Base-by-base conservation (phyloP, 35 echinoderm and acorn worm genomes). In the Apostichopus californicus region DNA sequence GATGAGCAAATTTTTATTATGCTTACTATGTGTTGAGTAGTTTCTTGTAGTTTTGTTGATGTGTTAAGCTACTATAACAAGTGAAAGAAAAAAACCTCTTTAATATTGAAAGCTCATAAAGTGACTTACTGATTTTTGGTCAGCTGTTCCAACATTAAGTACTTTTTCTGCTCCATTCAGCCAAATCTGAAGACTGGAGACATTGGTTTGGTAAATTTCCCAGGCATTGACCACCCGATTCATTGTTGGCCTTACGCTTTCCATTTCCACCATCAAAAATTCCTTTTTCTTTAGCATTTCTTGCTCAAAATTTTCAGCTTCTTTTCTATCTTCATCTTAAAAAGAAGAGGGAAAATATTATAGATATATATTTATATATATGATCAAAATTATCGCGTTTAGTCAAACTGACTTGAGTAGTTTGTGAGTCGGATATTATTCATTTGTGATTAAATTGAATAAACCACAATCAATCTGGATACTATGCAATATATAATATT, bases 251-350 rank as follows among this genome's bases (percentile, higher is more conserved):
- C 86, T 79, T 10, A 96, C 95, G 78, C 92, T 92, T 6, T 92
- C 86, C 58, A 98, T 86, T 87, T 98, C 97, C 6, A 98, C 95
- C 5, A 91, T 94, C 83, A 98, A 78, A 78, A 91, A 89, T 14
- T 88, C 83, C 55, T 82, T 94, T 85, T 98, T 98, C 66, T 92
- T 66, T 28, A 93, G 78, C 97, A 96, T 98, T 88, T 95, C 91
- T 55, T 59, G 7, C 20, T 94, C 78, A 94, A 98, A 98, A 10
- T 85, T 91, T 59, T 79, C 78, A 54, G 93, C 92, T 24, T 25
- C 80, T 18, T 93, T 63, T 61, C 90, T 94, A 20, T 98, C 97
- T 64, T 95, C 90, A 57, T 56, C 97, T 98, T 65, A 23, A 18
- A 87, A 17, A 59, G 25, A 4, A 87, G 17, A 26, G 64, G 34